Evolutionary conservation across 2,113 vertebrate species (phyloP).

Genomic region (Phylloscopus trochilus): DNA sequence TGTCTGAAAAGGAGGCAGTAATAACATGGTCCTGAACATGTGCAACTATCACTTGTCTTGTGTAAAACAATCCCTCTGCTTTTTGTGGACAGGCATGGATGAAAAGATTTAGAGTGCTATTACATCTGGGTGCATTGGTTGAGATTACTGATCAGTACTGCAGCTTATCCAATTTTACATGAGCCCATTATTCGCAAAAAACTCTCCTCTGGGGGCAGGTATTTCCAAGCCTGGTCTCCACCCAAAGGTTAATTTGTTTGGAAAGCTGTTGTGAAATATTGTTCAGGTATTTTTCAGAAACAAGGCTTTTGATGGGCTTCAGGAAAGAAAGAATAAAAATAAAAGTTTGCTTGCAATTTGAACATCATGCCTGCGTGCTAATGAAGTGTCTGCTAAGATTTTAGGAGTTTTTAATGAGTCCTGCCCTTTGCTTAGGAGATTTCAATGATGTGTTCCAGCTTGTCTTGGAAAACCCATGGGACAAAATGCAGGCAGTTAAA

Average conservation of each 20-base stretch:
- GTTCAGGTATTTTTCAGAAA: not conserved
- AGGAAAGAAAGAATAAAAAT: not conserved
- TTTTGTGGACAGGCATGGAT: not conserved
- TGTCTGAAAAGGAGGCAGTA: not conserved
- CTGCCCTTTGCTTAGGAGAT: not conserved
- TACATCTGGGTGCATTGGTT: not conserved
- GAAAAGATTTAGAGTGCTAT: not conserved
- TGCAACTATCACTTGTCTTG: not conserved
- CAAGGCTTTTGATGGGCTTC: not conserved
- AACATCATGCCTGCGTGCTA: not conserved
- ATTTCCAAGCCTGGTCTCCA: not conserved
- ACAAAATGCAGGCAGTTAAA: not conserved
- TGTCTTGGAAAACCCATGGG: not conserved
- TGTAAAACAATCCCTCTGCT: not conserved
- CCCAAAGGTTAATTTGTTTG: slow-evolving; percentile 42
- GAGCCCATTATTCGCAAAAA: not conserved
- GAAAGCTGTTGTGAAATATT: slow-evolving; percentile 15
- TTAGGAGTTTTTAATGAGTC: not conserved
- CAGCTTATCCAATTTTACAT: not conserved
- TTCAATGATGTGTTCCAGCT: not conserved
- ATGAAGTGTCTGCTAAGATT: not conserved
- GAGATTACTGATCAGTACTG: not conserved
- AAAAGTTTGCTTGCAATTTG: not conserved
- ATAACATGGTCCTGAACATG: not conserved
- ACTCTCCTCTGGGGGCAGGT: not conserved